Evolutionary conservation across 2,888 invertebrate species (phyloP).

Genomic region (Dynastes grantii): DNA sequence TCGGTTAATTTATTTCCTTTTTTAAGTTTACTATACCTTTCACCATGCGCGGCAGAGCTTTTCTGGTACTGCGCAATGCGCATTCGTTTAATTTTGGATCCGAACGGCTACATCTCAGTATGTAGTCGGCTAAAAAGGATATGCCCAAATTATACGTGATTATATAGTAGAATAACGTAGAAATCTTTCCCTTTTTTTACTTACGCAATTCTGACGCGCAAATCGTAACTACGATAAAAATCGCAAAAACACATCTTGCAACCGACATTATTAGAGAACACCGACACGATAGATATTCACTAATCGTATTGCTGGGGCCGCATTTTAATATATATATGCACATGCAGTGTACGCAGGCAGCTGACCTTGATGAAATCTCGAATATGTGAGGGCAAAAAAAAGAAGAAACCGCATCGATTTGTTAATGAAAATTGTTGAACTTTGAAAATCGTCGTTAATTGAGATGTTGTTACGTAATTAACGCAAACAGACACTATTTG

Average conservation of each 20-base stretch:
- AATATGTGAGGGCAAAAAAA: not conserved
- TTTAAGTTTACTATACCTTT: constrained; percentile 14
- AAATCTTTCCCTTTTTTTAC: not conserved
- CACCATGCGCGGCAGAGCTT: constrained; percentile 38
- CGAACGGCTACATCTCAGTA: constrained; percentile 63
- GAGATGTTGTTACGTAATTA: not conserved
- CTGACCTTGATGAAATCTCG: not conserved
- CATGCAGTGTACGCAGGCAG: not conserved
- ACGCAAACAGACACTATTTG: not conserved
- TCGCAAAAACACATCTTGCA: not conserved
- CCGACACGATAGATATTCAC: not conserved
- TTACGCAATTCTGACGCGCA: not conserved
- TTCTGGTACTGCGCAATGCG: constrained; percentile 50
- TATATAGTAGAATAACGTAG: not conserved
- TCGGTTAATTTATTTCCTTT: too few species aligned
- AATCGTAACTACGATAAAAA: not conserved
- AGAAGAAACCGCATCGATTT: not conserved
- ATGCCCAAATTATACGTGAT: not conserved
- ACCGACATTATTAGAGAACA: not conserved
- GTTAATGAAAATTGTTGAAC: not conserved
- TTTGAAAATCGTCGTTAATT: constrained; percentile 8
- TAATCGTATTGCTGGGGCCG: not conserved
- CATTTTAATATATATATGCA: not conserved
- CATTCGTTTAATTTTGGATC: constrained; percentile 66
- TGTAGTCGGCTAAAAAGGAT: constrained; percentile 65